phyloP scores from a whole-genome alignment of 2,797 vertebrate genomes.

The Lutjanus campechanus region DNA sequence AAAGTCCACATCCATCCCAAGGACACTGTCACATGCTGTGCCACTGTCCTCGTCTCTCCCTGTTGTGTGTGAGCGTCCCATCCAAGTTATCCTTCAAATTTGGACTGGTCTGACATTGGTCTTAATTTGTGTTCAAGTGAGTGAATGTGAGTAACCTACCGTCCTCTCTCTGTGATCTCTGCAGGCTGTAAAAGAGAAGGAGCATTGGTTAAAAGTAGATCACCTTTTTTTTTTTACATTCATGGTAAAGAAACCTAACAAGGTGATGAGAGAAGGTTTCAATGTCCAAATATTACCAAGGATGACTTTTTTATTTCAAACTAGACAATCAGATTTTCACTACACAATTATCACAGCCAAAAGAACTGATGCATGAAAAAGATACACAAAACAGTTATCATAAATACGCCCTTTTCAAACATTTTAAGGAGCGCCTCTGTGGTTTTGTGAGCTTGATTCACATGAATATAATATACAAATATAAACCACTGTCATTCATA shows the following conservation, averaged over 20 bases:
- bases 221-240: neutral
- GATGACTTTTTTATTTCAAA: neutral
- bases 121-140: neutral
- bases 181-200: slow-evolving; percentile 62
- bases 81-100: neutral
- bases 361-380: no score
- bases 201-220: neutral
- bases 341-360: no score
- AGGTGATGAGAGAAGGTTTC: neutral
- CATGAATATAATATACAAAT: neutral
- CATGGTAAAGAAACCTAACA: neutral
- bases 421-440: neutral
- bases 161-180: slow-evolving; percentile 49
- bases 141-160: slow-evolving; percentile 67
- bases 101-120: neutral
- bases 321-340: neutral
- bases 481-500: slow-evolving; percentile 2
- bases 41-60: neutral
- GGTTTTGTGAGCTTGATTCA: neutral
- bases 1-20: slow-evolving; percentile 33
- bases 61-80: neutral
- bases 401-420: no score
- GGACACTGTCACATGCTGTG: slow-evolving; percentile 9
- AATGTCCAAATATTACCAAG: neutral
- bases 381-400: no score